Evolutionary conservation across 2,797 vertebrate species (phyloP).

Genomic region (Lithobates pipiens): DNA sequence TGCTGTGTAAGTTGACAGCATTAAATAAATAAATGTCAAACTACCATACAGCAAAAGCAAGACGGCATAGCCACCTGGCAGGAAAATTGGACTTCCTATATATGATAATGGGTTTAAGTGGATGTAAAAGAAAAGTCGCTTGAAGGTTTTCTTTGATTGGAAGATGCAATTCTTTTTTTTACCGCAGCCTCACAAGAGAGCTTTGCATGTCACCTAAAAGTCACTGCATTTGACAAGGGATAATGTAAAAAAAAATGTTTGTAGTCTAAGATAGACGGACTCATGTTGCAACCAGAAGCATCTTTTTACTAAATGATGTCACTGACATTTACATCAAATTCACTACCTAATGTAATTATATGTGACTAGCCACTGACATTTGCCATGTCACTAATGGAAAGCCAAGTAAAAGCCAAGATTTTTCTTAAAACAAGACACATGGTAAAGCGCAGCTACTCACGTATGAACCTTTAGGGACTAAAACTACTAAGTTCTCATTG

Average conservation of each 20-base stretch:
- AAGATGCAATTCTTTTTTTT: background rate
- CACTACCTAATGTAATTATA: background rate
- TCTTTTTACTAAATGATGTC: background rate
- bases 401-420: background rate
- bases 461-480: too few relatives aligned
- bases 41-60: too few relatives aligned
- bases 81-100: background rate
- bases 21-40: too few relatives aligned
- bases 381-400: constrained; percentile 13
- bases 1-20: too few relatives aligned
- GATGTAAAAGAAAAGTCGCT: background rate
- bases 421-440: background rate
- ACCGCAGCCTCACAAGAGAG: background rate
- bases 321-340: background rate
- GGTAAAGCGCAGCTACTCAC: too few relatives aligned
- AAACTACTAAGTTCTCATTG: too few relatives aligned
- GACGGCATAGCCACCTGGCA: too few relatives aligned
- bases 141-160: background rate
- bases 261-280: background rate
- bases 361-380: constrained; percentile 8
- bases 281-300: background rate
- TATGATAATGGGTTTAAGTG: background rate
- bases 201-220: background rate
- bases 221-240: background rate
- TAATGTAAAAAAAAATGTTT: too few relatives aligned